A percentile compares a stretch with the other conserved stretches of the same genome.
Conservation (phyloP, 1,140 invertebrate species). For the Mya arenaria region DNA sequence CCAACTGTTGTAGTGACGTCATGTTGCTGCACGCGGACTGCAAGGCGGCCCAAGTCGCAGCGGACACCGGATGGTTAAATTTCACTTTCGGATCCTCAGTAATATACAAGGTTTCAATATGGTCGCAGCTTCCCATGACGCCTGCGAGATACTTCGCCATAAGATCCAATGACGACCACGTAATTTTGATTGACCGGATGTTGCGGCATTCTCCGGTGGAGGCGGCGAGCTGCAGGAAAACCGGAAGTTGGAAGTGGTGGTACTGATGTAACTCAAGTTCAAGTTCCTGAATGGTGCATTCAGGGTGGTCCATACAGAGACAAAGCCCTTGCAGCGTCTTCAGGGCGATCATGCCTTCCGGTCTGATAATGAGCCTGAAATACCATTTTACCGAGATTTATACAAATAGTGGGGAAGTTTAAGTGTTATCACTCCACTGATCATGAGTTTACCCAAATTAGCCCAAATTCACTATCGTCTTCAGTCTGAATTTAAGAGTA, state of each 20-base stretch:
- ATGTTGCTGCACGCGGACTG: constrained; percentile 66
- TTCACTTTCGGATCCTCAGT: constrained; percentile 49
- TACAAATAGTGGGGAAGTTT: too few species aligned
- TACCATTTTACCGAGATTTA: background rate
- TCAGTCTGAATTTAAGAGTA: too few species aligned
- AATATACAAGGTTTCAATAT: constrained; percentile 52
- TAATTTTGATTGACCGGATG: constrained; percentile 59
- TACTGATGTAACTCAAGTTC: constrained; percentile 64
- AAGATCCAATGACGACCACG: constrained; percentile 63
- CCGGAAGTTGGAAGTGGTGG: constrained; percentile 51
- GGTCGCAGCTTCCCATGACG: constrained; percentile 45
- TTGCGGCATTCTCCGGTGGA: constrained; percentile 39
- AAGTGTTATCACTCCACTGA: too few species aligned
- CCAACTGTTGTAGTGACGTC: constrained; percentile 55
- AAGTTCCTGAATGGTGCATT: constrained; percentile 56
- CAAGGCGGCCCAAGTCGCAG: constrained; percentile 66
- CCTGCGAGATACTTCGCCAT: constrained; percentile 63
- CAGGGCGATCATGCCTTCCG: constrained; percentile 57
- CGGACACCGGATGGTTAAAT: constrained; percentile 55
- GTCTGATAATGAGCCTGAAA: constrained; percentile 56
- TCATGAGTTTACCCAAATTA: too few species aligned
- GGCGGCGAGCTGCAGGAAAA: constrained; percentile 56
- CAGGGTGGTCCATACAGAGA: constrained; percentile 30
- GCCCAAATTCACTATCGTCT: too few species aligned
- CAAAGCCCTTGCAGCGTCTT: constrained; percentile 61